phyloP scores from a whole-genome alignment of 2,797 vertebrate genomes.

The Channa striata region DNA sequence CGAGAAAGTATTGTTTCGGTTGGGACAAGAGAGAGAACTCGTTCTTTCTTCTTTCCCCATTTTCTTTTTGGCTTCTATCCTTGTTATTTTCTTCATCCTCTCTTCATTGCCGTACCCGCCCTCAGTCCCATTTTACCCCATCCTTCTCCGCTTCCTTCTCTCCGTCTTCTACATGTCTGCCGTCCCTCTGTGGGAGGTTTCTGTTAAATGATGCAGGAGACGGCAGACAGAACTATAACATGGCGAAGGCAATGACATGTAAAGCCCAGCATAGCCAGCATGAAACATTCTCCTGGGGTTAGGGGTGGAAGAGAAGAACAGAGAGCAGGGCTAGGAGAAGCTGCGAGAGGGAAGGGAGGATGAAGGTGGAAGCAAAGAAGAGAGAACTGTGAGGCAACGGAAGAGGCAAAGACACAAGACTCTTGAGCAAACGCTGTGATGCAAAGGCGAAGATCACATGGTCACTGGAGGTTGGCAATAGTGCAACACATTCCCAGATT shows the following conservation, averaged over 20 bases:
- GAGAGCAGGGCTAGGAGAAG: constrained; percentile 26
- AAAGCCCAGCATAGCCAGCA: constrained; percentile 72
- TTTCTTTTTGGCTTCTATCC: constrained; percentile 27
- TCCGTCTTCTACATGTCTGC: constrained; percentile 68
- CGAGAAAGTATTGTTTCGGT: neutral
- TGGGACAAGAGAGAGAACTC: neutral
- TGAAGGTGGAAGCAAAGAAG: neutral
- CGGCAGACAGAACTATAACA: constrained; percentile 78
- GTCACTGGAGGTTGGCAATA: neutral
- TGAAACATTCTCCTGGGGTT: constrained; percentile 69
- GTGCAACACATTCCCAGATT: neutral
- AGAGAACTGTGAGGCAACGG: neutral
- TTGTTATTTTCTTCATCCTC: constrained; percentile 34
- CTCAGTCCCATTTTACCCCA: constrained; percentile 30
- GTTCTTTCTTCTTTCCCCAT: neutral
- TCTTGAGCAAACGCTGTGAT: neutral
- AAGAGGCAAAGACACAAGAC: constrained; percentile 7
- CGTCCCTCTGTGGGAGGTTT: constrained; percentile 66
- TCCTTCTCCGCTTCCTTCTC: constrained; percentile 32
- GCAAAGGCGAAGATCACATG: constrained; percentile 1
- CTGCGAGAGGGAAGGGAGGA: constrained; percentile 1
- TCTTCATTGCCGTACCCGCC: constrained; percentile 32
- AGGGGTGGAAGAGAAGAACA: constrained; percentile 52
- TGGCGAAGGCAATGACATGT: constrained; percentile 79
- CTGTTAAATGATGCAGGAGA: constrained; percentile 83